Base-by-base conservation (phyloP, 2,888 invertebrate species). In the Cantharis rustica region DNA sequence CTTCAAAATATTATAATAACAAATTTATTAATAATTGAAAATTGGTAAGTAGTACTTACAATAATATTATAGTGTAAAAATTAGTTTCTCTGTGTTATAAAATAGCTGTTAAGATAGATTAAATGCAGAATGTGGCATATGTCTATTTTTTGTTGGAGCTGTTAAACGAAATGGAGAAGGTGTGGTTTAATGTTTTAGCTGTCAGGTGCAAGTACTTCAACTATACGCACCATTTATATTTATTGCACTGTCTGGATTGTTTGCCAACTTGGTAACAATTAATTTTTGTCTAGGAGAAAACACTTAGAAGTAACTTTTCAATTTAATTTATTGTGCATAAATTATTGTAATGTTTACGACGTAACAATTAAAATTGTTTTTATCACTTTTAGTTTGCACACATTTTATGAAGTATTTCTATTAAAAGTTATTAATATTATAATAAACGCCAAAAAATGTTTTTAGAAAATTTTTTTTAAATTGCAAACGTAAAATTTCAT, bases 171-270 rank as follows among this genome's bases (percentile, higher is more conserved):
- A 73, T 73, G 62, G 61, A 73, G 68, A 27, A 61, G 73, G 73
- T 27, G 73, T 73, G 69, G 73, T 69, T 69, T 26, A 16, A 31
- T 27, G 68, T 73, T 73, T 68, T 16, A 73, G 27, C 62, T 69
- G 73, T 73, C 73, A 73, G 69, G 73, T 73, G 73, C 69, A 69
- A 73, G 64, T 73, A 61, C 27, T 68, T 47, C n/a, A n/a, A 69
- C 68, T 68, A 26, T 73, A 73, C 61, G 69, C 69, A 73, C 68
- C 61, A 68, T 73, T 73, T 69, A 69, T 73, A 68, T 73, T 73
- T 73, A 73, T 73, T 63, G 61, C 68, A 27, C 16, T 13, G 69
- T 73, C 73, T 61, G 26, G 31, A 66, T 47, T 47, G 31, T n/a
- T 17, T 72, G 72, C 72, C 72, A 72, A 72, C 66, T 20, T 68